Evolutionary conservation across 2,797 vertebrate genomes (phyloP), one percentile per base, ranked within the genome.

Genomic region (Huso huso): DNA sequence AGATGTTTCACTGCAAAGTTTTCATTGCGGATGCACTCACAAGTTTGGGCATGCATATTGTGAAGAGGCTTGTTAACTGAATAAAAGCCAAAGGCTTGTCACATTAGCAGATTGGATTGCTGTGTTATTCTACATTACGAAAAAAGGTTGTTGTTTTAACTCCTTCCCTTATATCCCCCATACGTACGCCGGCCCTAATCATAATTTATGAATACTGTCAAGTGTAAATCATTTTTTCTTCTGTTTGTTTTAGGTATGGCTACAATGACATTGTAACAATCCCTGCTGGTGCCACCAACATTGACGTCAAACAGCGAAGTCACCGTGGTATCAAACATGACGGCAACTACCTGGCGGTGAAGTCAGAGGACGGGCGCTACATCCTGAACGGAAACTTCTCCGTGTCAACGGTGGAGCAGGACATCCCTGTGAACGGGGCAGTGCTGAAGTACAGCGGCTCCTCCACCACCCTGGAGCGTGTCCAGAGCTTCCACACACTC

Each of bases 241-340:
- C 55, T 68, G 18, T 18, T 65, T 48, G 70, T 48, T 5, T 23
- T 74, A 99, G 96, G 6, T 95, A 88, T 0, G 96, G 96, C 70
- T 98, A 99, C 85, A 95, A 87, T 0, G 94, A 99, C 72, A 89
- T 99, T 0, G 88, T 98, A 79, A 95, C 93, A 51, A 94, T 98
- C 81, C 96, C 96, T 0, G 83, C 89, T 0, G 94, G 95, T 0
- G 94, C 96, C 10, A 97, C 95, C 4, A 96, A 97, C 76, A 94
- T 99, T 6, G 96, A 99, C 64, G 77, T 99, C 73, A 99, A 99
- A 12, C 95, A 99, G 72, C 92, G 95, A 66, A 98, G 95, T 78
- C 89, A 93, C 77, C 83, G 86, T 0, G 93, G 95, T 6, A 75
- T 95, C 58, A 89, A 89, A 49, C 92, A 97, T 0, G 95, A 99